A percentile compares a stretch with the other conserved stretches of the same genome.
Conservation (phyloP, 1,140 invertebrate species). For the Sitophilus oryzae region DNA sequence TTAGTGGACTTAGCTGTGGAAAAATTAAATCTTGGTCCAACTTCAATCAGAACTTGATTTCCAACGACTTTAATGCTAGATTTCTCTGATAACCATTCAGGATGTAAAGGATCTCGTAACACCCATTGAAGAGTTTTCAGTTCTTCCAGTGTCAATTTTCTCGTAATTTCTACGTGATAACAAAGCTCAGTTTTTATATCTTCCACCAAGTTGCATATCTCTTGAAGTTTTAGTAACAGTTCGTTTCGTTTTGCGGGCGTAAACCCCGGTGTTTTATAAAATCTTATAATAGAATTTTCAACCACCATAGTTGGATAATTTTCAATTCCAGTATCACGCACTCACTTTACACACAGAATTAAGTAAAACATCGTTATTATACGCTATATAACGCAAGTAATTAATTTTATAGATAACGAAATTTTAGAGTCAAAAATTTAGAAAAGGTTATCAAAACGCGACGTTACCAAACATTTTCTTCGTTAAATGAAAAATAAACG, state of each 20-base stretch:
- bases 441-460: neutral
- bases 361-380: too few species aligned
- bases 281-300: slow-evolving; percentile 31
- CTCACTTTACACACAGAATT: too few species aligned
- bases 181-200: slow-evolving; percentile 67
- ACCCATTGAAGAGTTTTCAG: slow-evolving; percentile 62
- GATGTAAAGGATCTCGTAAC: slow-evolving; percentile 58
- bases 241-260: slow-evolving; percentile 37
- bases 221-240: slow-evolving; percentile 34
- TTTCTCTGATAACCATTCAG: slow-evolving; percentile 47
- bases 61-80: slow-evolving; percentile 39
- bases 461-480: neutral
- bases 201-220: slow-evolving; percentile 24
- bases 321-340: neutral
- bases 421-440: neutral
- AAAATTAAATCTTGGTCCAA: slow-evolving; percentile 86
- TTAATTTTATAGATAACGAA: neutral
- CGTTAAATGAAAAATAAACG: too few species aligned
- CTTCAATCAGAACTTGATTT: slow-evolving; percentile 60
- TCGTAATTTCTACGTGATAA: slow-evolving; percentile 66
- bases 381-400: neutral
- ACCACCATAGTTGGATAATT: slow-evolving; percentile 10
- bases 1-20: slow-evolving; percentile 93
- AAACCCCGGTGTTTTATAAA: slow-evolving; percentile 36
- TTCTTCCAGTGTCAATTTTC: slow-evolving; percentile 50